Evolutionary conservation across 2,113 vertebrate species (phyloP).

Genomic region (Podocnemis expansa): DNA sequence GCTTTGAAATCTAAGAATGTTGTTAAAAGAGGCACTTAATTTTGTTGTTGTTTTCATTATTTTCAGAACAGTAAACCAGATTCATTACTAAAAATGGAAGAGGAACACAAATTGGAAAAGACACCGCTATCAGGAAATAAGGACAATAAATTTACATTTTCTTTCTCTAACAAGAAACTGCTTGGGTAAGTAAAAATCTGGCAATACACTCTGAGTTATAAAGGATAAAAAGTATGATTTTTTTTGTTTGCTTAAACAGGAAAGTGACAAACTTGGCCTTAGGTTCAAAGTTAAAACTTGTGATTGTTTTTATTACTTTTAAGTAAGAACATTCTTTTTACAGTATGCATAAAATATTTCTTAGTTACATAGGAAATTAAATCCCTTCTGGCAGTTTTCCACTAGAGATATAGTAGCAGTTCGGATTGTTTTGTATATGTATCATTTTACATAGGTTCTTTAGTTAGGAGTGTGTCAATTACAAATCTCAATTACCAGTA

Average conservation of each 20-base stretch:
- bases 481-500: not conserved
- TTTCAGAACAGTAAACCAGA: conserved; percentile 98
- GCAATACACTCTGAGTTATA: not conserved
- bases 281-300: not conserved
- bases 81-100: conserved; percentile 98
- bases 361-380: not conserved
- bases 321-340: not conserved
- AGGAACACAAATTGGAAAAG: conserved; percentile 93
- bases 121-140: conserved; percentile 84
- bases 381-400: not conserved
- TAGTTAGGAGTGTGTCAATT: not conserved
- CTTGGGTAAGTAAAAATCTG: conserved; percentile 83
- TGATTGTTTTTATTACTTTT: not conserved
- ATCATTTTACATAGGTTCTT: not conserved
- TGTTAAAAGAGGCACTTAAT: not conserved
- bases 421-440: not conserved
- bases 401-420: not conserved
- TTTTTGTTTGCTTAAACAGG: rapidly evolving
- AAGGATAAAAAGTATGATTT: not conserved
- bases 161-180: conserved; percentile 92
- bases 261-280: not conserved
- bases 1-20: not conserved
- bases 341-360: not conserved
- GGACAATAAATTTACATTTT: conserved; percentile 95
- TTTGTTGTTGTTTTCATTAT: conserved; percentile 16